These are phyloP conservation scores for Hippopotamyrus pictus DNA, from an alignment of 2,797 vertebrate genomes.

Conservation along the genomic window DNA sequence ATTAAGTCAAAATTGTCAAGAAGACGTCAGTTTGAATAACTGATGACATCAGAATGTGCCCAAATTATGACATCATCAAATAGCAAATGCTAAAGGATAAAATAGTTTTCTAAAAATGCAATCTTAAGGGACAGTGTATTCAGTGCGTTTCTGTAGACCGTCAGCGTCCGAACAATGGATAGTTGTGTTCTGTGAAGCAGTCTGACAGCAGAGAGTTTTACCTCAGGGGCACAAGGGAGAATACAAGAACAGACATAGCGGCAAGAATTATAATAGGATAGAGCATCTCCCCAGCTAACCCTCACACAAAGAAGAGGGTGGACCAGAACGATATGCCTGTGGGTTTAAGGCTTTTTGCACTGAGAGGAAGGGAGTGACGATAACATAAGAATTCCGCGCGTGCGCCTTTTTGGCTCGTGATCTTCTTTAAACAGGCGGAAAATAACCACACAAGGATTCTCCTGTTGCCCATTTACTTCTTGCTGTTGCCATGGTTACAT, in stretches of 20 bases:
- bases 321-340: background rate
- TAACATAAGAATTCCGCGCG: background rate
- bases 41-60: background rate
- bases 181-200: slow-evolving; percentile 28
- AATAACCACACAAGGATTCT: slow-evolving; percentile 28
- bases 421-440: slow-evolving; percentile 23
- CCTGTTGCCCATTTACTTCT: slow-evolving; percentile 30
- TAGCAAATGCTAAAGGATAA: background rate
- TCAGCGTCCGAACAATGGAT: slow-evolving; percentile 29
- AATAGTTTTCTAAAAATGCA: background rate
- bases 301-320: slow-evolving; percentile 5
- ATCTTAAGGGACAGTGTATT: background rate
- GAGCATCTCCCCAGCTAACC: slow-evolving; percentile 6
- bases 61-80: background rate
- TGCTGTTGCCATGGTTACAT: slow-evolving; percentile 45
- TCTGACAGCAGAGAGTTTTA: slow-evolving; percentile 28
- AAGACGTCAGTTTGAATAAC: background rate
- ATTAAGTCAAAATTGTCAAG: background rate
- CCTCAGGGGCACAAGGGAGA: slow-evolving; percentile 24
- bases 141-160: slow-evolving; percentile 11
- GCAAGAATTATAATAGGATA: slow-evolving; percentile 6
- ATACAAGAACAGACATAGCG: slow-evolving; percentile 26
- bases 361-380: background rate
- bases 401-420: slow-evolving; percentile 16
- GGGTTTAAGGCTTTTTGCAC: background rate